phyloP scores from a whole-genome alignment of 2,888 invertebrate genomes.

The Coenonympha arcania region DNA sequence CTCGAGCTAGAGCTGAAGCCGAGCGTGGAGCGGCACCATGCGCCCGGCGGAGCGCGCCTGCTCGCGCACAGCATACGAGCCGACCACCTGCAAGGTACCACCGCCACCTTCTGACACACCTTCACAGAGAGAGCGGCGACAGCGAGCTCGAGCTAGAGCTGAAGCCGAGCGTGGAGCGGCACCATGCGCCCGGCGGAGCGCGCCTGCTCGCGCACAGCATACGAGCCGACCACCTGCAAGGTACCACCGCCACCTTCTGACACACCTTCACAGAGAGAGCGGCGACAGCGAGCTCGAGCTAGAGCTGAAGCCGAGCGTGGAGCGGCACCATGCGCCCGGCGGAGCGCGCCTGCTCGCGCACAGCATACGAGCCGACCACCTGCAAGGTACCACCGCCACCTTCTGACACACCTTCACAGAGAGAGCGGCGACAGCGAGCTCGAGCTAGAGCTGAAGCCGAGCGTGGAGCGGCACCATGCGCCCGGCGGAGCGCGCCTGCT shows the following conservation, averaged over 20 bases:
- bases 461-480: slow-evolving; percentile 60
- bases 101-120: background rate
- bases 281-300: background rate
- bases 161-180: slow-evolving; percentile 56
- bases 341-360: slow-evolving; percentile 55
- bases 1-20: slow-evolving; percentile 61
- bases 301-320: slow-evolving; percentile 68
- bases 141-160: slow-evolving; percentile 53
- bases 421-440: slow-evolving; percentile 46
- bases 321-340: slow-evolving; percentile 62
- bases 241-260: too few species aligned
- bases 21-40: slow-evolving; percentile 59
- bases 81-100: slow-evolving; percentile 50
- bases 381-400: slow-evolving; percentile 39
- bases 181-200: slow-evolving; percentile 59
- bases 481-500: slow-evolving; percentile 58
- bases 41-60: slow-evolving; percentile 52
- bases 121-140: slow-evolving; percentile 33
- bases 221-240: background rate
- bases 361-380: slow-evolving; percentile 59
- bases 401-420: too few species aligned
- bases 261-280: background rate
- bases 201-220: slow-evolving; percentile 52
- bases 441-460: slow-evolving; percentile 64
- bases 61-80: slow-evolving; percentile 61